Percentiles rank a stretch among this genome's conserved stretches.
Evolutionary conservation across 2,888 invertebrate genomes (phyloP).

Genomic region (Pyralis farinalis): DNA sequence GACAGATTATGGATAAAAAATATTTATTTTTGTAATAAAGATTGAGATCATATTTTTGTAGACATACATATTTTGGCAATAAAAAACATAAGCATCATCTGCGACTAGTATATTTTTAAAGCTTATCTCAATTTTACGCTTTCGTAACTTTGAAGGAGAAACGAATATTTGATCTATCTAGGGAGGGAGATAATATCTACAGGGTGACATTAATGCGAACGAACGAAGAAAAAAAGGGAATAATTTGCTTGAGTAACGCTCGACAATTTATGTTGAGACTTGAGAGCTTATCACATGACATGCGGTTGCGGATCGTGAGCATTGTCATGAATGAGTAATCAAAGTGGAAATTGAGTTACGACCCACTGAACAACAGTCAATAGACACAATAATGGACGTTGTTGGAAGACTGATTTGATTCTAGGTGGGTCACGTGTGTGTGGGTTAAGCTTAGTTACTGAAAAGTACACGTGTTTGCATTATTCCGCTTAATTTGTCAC

Average conservation of each 20-base stretch:
- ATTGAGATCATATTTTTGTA: no score
- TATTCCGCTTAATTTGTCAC: no score
- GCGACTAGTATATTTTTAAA: constrained; percentile 33
- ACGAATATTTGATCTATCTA: constrained; percentile 62
- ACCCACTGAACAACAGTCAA: constrained; percentile 20
- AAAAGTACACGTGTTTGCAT: no score
- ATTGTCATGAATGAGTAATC: constrained; percentile 36
- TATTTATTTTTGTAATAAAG: no score
- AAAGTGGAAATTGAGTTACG: constrained; percentile 27
- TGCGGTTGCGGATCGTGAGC: constrained; percentile 11
- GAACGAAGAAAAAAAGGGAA: constrained; percentile 32
- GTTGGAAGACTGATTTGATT: no score
- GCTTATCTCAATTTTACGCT: constrained; percentile 66
- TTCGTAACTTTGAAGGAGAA: constrained; percentile 53
- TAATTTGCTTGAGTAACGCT: constrained; percentile 19
- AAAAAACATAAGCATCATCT: constrained; percentile 4
- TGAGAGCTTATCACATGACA: constrained; percentile 7
- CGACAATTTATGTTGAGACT: constrained; percentile 3
- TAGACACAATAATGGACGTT: constrained; percentile 11
- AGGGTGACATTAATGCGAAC: constrained; percentile 62
- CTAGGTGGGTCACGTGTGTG: no score
- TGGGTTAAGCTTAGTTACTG: no score
- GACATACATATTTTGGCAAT: not conserved
- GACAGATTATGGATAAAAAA: no score
- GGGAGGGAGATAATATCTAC: constrained; percentile 57